phyloP scores from a whole-genome alignment of 1,140 invertebrate species.

The Penaeus chinensis region DNA sequence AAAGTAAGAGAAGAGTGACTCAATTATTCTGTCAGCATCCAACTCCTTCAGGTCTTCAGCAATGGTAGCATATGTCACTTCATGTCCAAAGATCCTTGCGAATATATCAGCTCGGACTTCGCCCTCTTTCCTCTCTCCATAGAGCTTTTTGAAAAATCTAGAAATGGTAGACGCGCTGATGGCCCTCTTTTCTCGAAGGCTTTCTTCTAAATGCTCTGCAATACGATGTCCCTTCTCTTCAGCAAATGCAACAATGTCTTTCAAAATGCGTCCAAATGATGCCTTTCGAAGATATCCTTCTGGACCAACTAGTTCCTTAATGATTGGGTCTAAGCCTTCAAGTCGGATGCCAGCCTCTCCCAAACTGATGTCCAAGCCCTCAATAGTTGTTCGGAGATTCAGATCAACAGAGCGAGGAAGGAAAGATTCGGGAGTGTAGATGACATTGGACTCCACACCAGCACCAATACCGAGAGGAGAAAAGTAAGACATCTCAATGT shows the following conservation, averaged over 20 bases:
- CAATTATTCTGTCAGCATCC: neutral
- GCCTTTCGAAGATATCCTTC: slow-evolving; percentile 21
- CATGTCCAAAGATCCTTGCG: neutral
- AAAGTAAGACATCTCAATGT: slow-evolving; percentile 47
- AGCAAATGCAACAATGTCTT: neutral
- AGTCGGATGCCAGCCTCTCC: slow-evolving; percentile 37
- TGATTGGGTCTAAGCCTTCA: slow-evolving; percentile 41
- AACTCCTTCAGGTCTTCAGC: neutral
- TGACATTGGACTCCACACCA: slow-evolving; percentile 37
- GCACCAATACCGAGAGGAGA: slow-evolving; percentile 2
- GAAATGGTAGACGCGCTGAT: neutral
- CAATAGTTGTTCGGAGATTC: slow-evolving; percentile 36
- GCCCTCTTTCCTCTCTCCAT: neutral
- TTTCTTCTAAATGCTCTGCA: too few species aligned
- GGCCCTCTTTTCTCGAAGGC: neutral
- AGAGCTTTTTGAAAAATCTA: slow-evolving; percentile 3
- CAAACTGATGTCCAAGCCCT: slow-evolving; percentile 25
- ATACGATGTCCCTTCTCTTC: neutral
- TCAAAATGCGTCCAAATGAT: neutral
- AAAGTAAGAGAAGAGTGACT: neutral
- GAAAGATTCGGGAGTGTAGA: slow-evolving; percentile 44
- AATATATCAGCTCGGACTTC: neutral
- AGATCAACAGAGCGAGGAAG: slow-evolving; percentile 41
- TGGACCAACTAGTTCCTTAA: slow-evolving; percentile 35
- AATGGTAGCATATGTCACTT: neutral